Evolutionary conservation across 1,140 invertebrate species (phyloP).

Genomic region (Drosophila watanabei): DNA sequence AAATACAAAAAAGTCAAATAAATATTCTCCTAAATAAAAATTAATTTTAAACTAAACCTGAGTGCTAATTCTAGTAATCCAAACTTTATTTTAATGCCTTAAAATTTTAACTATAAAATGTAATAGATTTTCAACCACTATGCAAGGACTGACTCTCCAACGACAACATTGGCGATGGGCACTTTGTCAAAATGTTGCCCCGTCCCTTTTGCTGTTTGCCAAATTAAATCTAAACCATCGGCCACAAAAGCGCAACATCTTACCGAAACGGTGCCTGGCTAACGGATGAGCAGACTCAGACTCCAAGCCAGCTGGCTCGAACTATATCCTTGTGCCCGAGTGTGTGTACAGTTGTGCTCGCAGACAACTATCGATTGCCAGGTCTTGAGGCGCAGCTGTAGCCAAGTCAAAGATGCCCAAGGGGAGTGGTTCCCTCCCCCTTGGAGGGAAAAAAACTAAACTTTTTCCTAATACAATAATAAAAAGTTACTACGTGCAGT

Average conservation of each 20-base stretch:
- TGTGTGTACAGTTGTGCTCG: slow-evolving; percentile 54
- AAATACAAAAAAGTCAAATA: too few relatives aligned
- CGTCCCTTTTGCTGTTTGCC: slow-evolving; percentile 60
- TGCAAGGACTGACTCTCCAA: slow-evolving; percentile 14
- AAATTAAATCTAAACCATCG: slow-evolving; percentile 61
- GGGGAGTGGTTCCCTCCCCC: neutral
- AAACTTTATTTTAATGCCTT: neutral
- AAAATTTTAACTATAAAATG: neutral
- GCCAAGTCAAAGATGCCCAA: slow-evolving; percentile 58
- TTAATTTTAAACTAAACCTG: too few relatives aligned
- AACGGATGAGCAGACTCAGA: neutral
- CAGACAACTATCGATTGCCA: slow-evolving; percentile 62
- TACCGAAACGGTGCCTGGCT: slow-evolving; percentile 4
- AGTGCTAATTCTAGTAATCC: too few relatives aligned
- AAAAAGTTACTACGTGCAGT: slow-evolving; percentile 78
- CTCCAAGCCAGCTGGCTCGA: neutral
- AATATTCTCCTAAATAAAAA: too few relatives aligned
- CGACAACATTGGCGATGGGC: slow-evolving; percentile 44
- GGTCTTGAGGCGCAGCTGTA: slow-evolving; percentile 42
- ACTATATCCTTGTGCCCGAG: slow-evolving; percentile 10
- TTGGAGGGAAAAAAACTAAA: slow-evolving; percentile 61
- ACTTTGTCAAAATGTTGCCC: slow-evolving; percentile 57
- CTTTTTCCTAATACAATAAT: slow-evolving; percentile 82
- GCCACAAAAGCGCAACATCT: slow-evolving; percentile 51
- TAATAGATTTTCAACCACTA: slow-evolving; percentile 22